Evolutionary conservation across 2,797 vertebrate genomes (phyloP), one percentile per base, ranked within the genome.

Genomic region (Geotria australis): DNA sequence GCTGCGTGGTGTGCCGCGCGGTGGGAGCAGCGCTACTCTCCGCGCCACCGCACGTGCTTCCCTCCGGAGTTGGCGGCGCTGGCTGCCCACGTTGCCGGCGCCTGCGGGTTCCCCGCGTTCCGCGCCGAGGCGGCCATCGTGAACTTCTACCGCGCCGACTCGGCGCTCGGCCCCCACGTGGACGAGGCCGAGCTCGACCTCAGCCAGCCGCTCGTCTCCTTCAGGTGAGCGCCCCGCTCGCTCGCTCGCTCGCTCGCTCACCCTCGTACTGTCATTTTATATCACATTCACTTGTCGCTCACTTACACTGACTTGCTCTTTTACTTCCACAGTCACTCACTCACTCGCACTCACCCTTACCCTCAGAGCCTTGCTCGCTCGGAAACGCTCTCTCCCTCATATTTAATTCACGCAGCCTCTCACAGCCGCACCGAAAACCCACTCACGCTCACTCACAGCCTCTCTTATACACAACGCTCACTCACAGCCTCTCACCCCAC

Each of bases 171-270:
- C 46, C 94, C 95, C 70, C 89, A 98, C 0, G 79, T 80, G 51
- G 89, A 98, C 49, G 78, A 78, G 60, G 83, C 89, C 0, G 89
- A 98, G 59, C 72, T 89, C 3, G 85, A 93, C 65, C 81, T 80
- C 66, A 76, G 76, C 59, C 68, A 63, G 2, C 88, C 88, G 1
- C 75, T 95, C 47, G 63, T 98, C 47, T 95, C 89, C 1, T 81
- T 91, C 73, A 85, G 85, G 85, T 80, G 64, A 70, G 60, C 57
- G 58, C 65, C 67, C 9, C 7, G n/a, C 49, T 15, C 49, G 12
- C 2, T 2, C 49, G 2, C 49, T 15, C 48, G 11, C 15, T 51
- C 48, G 9, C 7, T 49, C 48, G 9, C 48, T 49, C 48, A 9
- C 48, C 48, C 48, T 48, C 48, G n/a, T n/a, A n/a, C n/a, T n/a